phyloP scores from a whole-genome alignment of 2,888 invertebrate species.

The Muscina levida region DNA sequence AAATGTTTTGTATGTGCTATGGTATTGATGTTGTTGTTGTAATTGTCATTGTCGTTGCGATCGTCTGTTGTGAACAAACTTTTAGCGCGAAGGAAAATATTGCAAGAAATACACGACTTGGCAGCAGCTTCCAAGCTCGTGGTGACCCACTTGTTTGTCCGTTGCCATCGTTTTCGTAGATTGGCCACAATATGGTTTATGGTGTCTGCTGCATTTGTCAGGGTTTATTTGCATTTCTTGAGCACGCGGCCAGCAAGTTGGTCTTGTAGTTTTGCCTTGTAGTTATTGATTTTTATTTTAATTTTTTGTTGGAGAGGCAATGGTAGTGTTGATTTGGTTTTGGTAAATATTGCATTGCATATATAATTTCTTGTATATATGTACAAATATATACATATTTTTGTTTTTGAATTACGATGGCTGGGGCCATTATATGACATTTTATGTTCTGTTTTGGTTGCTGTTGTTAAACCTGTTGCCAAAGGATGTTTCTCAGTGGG shows the following conservation, averaged over 20 bases:
- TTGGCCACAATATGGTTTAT: conserved; percentile 9
- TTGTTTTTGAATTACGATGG: conserved; percentile 18
- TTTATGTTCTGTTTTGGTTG: conserved; percentile 31
- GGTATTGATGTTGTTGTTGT: neutral
- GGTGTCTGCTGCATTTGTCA: conserved; percentile 39
- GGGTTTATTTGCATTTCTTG: conserved; percentile 51
- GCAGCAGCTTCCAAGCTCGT: conserved; percentile 41
- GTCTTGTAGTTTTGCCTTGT: neutral
- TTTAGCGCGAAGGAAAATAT: neutral
- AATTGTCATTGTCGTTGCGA: too few relatives aligned
- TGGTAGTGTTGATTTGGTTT: neutral
- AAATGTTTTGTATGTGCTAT: neutral
- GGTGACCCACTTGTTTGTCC: conserved; percentile 56
- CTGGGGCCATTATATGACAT: conserved; percentile 45
- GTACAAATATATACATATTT: too few relatives aligned
- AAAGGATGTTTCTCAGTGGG: neutral
- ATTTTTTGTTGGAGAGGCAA: neutral
- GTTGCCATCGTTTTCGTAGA: neutral
- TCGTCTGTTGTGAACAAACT: neutral
- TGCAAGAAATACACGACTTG: conserved; percentile 27
- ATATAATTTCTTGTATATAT: neutral
- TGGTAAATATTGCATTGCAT: neutral
- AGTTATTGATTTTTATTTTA: conserved; percentile 6
- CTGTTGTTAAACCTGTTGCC: neutral
- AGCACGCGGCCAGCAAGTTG: neutral